These are phyloP conservation scores for Sinelater perroti DNA, from an alignment of 2,888 invertebrate genomes.

Conservation along the genomic window DNA sequence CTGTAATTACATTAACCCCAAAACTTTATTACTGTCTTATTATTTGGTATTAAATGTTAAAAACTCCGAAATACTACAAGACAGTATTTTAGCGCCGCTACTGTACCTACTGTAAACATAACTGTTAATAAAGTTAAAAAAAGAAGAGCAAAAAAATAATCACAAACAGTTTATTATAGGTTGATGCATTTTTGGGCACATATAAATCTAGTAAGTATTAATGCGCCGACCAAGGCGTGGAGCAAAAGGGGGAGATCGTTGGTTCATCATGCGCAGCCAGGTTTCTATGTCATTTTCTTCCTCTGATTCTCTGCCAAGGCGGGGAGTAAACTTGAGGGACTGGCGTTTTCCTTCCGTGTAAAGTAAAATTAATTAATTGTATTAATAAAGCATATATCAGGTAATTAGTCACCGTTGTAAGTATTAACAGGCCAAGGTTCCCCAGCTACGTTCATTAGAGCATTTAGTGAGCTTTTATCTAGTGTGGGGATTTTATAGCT, in stretches of 20 bases:
- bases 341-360: conserved; percentile 55
- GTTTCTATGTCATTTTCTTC: conserved; percentile 49
- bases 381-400: no score
- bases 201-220: conserved; percentile 53
- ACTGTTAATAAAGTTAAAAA: no score
- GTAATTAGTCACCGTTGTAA: conserved; percentile 59
- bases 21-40: no score
- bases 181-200: no score
- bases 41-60: no score
- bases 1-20: no score
- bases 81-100: no score
- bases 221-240: conserved; percentile 62
- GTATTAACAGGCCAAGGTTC: conserved; percentile 58
- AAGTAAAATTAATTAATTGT: no score
- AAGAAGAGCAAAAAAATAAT: no score
- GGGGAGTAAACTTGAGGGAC: conserved; percentile 60
- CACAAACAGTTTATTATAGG: no score
- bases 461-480: conserved; percentile 52
- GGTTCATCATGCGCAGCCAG: conserved; percentile 51
- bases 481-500: conserved; percentile 42
- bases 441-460: conserved; percentile 57
- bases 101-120: no score
- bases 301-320: conserved; percentile 61
- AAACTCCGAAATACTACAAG: no score
- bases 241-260: conserved; percentile 62